Evolutionary conservation across 64 coral and sea anemone species (phyloP).

Genomic region (Stichodactyla mertensii): DNA sequence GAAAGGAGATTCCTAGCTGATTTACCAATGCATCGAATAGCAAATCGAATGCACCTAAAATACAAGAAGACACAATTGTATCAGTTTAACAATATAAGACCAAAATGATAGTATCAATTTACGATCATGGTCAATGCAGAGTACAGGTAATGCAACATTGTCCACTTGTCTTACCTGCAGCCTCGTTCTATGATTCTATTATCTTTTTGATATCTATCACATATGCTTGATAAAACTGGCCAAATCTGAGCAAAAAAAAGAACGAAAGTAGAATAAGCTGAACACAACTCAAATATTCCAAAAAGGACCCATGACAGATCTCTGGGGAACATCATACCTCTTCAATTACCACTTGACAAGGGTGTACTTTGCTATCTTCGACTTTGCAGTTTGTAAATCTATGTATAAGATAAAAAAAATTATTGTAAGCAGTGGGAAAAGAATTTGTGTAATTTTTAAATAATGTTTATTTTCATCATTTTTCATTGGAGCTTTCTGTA

Average conservation of each 20-base stretch:
- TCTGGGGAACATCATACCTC: slow-evolving; percentile 52
- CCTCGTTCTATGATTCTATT: slow-evolving; percentile 75
- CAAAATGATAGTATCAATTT: background rate
- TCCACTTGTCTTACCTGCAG: slow-evolving; percentile 49
- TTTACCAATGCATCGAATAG: slow-evolving; percentile 86
- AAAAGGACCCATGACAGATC: background rate
- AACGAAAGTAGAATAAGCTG: background rate
- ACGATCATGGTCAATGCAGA: background rate
- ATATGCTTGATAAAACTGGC: slow-evolving; percentile 69
- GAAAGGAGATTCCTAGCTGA: slow-evolving; percentile 68
- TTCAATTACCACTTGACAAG: slow-evolving; percentile 66
- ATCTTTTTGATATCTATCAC: slow-evolving; percentile 71
- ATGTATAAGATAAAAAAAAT: background rate
- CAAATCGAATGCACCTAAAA: slow-evolving; percentile 82
- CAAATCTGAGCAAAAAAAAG: slow-evolving; percentile 48
- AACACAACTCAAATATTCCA: background rate
- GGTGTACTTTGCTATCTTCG: slow-evolving; percentile 53
- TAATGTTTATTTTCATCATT: background rate
- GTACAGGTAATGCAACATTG: background rate
- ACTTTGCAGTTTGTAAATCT: slow-evolving; percentile 72
- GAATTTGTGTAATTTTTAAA: background rate
- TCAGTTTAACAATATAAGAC: background rate
- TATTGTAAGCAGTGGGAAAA: background rate
- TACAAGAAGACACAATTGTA: background rate
- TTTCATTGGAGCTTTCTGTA: background rate